phyloP scores from a whole-genome alignment of 1,140 invertebrate species.

The Pogonomyrmex barbatus region DNA sequence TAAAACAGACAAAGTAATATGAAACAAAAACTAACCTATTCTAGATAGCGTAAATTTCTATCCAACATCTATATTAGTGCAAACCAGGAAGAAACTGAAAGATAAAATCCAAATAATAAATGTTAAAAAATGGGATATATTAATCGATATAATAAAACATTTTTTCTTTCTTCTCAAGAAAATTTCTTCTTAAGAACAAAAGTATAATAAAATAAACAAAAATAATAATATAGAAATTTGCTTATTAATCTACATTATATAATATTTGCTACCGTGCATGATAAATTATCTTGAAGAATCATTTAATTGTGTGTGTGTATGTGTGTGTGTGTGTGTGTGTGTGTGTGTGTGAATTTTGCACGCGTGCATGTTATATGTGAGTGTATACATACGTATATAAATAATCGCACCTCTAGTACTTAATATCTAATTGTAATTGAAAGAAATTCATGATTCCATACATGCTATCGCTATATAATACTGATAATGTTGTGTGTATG shows the following conservation, averaged over 20 bases:
- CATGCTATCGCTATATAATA: conserved; percentile 77
- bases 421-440: conserved; percentile 37
- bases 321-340: too few relatives aligned
- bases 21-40: conserved; percentile 78
- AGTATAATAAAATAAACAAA: conserved; percentile 19
- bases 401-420: conserved; percentile 40
- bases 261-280: conserved; percentile 51
- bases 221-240: conserved; percentile 18
- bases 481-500: conserved; percentile 56
- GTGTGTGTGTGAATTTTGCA: too few relatives aligned
- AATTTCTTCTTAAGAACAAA: conserved; percentile 4
- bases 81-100: conserved; percentile 80
- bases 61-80: conserved; percentile 75
- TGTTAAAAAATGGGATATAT: conserved; percentile 47
- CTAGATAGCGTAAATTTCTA: conserved; percentile 73
- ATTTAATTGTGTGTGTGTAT: not conserved
- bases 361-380: too few relatives aligned
- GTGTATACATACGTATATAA: not conserved
- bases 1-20: conserved; percentile 58
- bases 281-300: conserved; percentile 30
- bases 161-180: not conserved
- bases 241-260: conserved; percentile 8
- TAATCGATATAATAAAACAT: conserved; percentile 1
- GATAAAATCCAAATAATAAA: conserved; percentile 68
- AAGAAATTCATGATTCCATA: conserved; percentile 51